Percentiles rank a stretch among this genome's conserved stretches.
Conservation (phyloP, 1,140 invertebrate species). For the Probaryconus sp. region DNA sequence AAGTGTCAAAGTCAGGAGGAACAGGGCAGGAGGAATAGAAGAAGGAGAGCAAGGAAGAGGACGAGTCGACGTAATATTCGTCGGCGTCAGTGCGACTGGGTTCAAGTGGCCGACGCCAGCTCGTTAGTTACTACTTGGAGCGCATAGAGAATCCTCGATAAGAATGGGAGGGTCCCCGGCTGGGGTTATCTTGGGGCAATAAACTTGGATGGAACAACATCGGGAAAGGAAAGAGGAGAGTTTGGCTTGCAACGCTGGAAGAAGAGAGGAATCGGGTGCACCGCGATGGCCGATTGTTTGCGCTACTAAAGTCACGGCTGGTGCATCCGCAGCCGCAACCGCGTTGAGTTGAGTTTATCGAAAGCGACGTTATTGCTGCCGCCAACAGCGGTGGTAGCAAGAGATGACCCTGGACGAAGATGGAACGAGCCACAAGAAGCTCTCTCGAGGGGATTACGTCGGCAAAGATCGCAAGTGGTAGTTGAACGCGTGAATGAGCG, state of each 20-base stretch:
- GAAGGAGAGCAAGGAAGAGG: not conserved
- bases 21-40: not conserved
- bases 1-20: slow-evolving; percentile 33
- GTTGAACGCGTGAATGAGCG: slow-evolving; percentile 32
- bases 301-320: slow-evolving; percentile 48
- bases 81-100: slow-evolving; percentile 1
- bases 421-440: slow-evolving; percentile 32
- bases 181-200: slow-evolving; percentile 71
- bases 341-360: slow-evolving; percentile 62
- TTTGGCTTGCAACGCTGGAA: slow-evolving; percentile 2
- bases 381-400: slow-evolving; percentile 3
- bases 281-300: slow-evolving; percentile 56
- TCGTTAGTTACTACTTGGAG: slow-evolving; percentile 71
- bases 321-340: slow-evolving; percentile 7
- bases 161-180: slow-evolving; percentile 64
- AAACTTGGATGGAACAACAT: slow-evolving; percentile 72
- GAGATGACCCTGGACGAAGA: not conserved
- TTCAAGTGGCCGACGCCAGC: slow-evolving; percentile 54
- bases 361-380: slow-evolving; percentile 57
- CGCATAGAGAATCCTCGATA: slow-evolving; percentile 67
- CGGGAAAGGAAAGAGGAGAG: slow-evolving; percentile 29
- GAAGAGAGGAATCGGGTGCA: slow-evolving; percentile 5
- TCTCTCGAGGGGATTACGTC: slow-evolving; percentile 42
- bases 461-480: slow-evolving; percentile 22
- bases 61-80: slow-evolving; percentile 9